Percentiles rank a stretch among this genome's conserved stretches.
Evolutionary conservation across 2,113 vertebrate genomes (phyloP).

Genomic region (Eonycteris spelaea): DNA sequence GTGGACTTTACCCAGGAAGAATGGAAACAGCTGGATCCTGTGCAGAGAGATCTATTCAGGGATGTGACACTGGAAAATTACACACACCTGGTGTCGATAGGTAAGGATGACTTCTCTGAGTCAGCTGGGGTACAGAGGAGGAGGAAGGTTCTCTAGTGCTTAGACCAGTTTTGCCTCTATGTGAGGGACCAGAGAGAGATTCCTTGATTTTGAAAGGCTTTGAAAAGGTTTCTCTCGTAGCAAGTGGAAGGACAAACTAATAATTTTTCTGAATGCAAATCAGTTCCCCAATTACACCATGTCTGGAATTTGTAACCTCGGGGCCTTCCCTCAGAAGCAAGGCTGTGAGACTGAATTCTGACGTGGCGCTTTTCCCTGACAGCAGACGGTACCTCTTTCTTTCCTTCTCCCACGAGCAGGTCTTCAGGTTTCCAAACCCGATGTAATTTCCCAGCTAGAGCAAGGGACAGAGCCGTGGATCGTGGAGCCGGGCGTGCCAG

Average conservation of each 20-base stretch:
- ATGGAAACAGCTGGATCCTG: constrained; percentile 69
- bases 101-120: constrained; percentile 37
- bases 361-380: background rate
- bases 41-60: constrained; percentile 72
- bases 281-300: background rate
- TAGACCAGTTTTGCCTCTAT: background rate
- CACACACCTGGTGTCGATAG: constrained; percentile 73
- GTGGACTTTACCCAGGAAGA: constrained; percentile 76
- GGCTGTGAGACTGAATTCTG: background rate
- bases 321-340: background rate
- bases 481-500: background rate
- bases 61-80: constrained; percentile 76
- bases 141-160: background rate
- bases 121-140: background rate
- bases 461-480: constrained; percentile 70
- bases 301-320: background rate
- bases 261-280: background rate
- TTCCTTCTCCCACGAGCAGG: constrained; percentile 14
- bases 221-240: background rate
- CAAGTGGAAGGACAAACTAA: background rate
- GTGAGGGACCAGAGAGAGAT: background rate
- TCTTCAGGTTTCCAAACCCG: constrained; percentile 74
- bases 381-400: background rate
- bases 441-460: constrained; percentile 73
- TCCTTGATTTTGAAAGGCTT: background rate